Conservation (phyloP, 1,140 invertebrate species). For the Bombus waltoni region DNA sequence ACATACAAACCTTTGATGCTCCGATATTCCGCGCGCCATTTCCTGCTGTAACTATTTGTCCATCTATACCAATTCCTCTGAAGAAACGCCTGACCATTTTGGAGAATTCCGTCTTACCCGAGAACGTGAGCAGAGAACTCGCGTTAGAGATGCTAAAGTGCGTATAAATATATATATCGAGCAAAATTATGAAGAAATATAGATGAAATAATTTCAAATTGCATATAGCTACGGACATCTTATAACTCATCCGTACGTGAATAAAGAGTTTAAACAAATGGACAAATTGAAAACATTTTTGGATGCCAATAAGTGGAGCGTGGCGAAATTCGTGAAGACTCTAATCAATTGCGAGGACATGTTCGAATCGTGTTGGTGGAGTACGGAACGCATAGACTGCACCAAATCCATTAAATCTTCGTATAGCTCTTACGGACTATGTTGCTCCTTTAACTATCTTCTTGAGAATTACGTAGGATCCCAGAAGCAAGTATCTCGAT, state of each 20-base stretch:
- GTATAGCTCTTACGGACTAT: constrained; percentile 47
- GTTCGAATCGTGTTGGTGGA: constrained; percentile 56
- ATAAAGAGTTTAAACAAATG: not conserved
- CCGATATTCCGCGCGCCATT: constrained; percentile 45
- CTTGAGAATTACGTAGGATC: constrained; percentile 44
- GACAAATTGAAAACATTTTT: constrained; percentile 20
- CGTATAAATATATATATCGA: not conserved
- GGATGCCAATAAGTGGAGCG: constrained; percentile 28
- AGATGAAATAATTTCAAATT: not conserved
- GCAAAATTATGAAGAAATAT: not conserved
- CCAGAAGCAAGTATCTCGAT: constrained; percentile 39
- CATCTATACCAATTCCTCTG: not conserved
- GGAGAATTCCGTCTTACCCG: constrained; percentile 16
- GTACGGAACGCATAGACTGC: constrained; percentile 27
- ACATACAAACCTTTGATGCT: constrained; percentile 24
- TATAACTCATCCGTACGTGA: constrained; percentile 6
- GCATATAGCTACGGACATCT: constrained; percentile 30
- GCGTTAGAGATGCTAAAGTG: constrained; percentile 45
- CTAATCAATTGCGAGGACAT: constrained; percentile 55
- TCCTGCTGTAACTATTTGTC: constrained; percentile 60
- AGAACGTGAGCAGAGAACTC: constrained; percentile 7
- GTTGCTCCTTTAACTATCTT: constrained; percentile 66
- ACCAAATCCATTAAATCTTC: constrained; percentile 33
- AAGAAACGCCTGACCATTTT: constrained; percentile 16
- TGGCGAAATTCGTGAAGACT: constrained; percentile 39